phyloP scores from a whole-genome alignment of 1,140 invertebrate species.

The Solen grandis region DNA sequence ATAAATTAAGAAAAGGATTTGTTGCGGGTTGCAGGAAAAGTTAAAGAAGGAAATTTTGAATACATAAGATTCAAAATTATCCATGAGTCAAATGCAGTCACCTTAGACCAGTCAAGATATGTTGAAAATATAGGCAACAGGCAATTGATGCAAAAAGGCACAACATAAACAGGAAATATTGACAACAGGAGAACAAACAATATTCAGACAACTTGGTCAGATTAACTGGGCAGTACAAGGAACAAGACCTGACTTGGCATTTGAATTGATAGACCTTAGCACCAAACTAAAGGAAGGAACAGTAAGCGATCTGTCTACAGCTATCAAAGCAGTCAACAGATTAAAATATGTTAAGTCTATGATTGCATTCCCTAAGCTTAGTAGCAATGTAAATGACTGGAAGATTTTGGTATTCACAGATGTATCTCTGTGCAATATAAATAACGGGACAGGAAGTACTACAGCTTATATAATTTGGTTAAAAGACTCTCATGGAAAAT shows the following conservation, averaged over 20 bases:
- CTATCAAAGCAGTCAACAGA: slow-evolving; percentile 35
- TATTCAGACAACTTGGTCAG: slow-evolving; percentile 32
- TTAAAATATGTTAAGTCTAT: slow-evolving; percentile 29
- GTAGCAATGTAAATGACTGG: slow-evolving; percentile 19
- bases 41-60: slow-evolving; percentile 13
- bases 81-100: not conserved
- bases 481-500: slow-evolving; percentile 12
- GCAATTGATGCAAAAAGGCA: slow-evolving; percentile 1
- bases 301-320: slow-evolving; percentile 36
- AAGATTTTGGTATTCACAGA: slow-evolving; percentile 45
- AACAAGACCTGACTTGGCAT: slow-evolving; percentile 56
- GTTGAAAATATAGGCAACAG: not conserved
- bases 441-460: slow-evolving; percentile 46
- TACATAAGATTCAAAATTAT: slow-evolving; percentile 13
- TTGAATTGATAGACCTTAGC: slow-evolving; percentile 56
- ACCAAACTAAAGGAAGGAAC: slow-evolving; percentile 42
- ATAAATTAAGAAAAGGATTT: slow-evolving; percentile 5
- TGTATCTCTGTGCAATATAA: slow-evolving; percentile 50
- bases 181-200: slow-evolving; percentile 29
- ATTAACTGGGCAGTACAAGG: slow-evolving; percentile 53
- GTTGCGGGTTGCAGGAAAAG: slow-evolving; percentile 12
- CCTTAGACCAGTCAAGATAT: not conserved
- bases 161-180: slow-evolving; percentile 14
- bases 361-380: slow-evolving; percentile 4
- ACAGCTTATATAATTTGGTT: slow-evolving; percentile 43